These are phyloP conservation scores for Volucella zonaria DNA, from an alignment of 2,888 invertebrate species.

Conservation along the genomic window DNA sequence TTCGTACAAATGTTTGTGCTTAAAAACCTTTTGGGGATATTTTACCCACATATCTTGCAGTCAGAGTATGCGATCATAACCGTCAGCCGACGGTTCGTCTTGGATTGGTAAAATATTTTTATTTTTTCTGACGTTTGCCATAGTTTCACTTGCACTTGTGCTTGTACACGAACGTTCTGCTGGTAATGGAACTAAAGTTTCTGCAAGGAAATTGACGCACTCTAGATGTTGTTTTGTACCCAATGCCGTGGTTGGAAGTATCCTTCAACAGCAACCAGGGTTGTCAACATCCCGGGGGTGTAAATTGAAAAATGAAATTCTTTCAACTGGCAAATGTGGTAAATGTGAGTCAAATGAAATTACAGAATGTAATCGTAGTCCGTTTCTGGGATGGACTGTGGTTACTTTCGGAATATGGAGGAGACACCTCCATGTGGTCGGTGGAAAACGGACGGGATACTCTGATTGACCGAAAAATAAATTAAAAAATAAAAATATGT, in stretches of 20 bases:
- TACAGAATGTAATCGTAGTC: not conserved
- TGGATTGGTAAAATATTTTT: slow-evolving; percentile 4
- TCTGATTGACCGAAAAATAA: no score
- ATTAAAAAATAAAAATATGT: no score
- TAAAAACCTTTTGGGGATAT: slow-evolving; percentile 18
- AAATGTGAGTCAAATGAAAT: not conserved
- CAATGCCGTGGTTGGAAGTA: not conserved
- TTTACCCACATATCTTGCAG: not conserved
- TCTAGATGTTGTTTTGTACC: not conserved
- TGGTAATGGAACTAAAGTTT: not conserved
- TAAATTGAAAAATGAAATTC: slow-evolving; percentile 4
- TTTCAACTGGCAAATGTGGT: not conserved
- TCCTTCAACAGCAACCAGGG: not conserved
- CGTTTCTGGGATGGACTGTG: not conserved
- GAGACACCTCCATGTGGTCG: no score
- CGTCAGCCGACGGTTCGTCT: not conserved
- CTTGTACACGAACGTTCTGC: not conserved
- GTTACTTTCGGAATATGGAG: no score
- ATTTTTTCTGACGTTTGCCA: slow-evolving; percentile 21
- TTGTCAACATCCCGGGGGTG: slow-evolving; percentile 22
- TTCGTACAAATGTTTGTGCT: slow-evolving; percentile 5
- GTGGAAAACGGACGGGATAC: no score
- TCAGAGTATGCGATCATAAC: not conserved
- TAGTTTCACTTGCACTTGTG: no score
- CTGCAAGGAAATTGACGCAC: not conserved